Base-by-base conservation (phyloP, 1,140 invertebrate genomes). In the Eumaeus atala region DNA sequence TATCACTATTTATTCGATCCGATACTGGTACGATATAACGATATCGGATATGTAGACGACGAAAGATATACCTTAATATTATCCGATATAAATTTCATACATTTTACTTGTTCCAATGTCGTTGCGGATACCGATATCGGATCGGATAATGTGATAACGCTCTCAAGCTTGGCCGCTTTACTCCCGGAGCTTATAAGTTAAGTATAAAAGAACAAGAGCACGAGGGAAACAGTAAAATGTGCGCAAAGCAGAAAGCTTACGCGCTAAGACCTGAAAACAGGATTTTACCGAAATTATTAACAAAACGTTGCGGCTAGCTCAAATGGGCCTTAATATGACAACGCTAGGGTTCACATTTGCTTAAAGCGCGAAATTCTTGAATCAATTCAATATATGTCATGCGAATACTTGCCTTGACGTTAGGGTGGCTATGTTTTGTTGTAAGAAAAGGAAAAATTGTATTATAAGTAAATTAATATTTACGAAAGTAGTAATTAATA, bases 331-430 rank as follows among this genome's bases (percentile, higher is more conserved):
- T 44, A 14, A 16, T 16, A 10, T 1, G 2, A 44, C 7, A 9
- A 7, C 1, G 8, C 6, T 44, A 44, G 16, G 40, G 40, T 9
- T 17, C 5, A 44, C 7, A 9, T 44, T 16, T 9, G 40, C n/a
- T 44, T 17, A 3, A 7, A 5, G n/a, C 14, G 40, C 40, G 17
- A 16, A 16, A 44, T 16, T 44, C 40, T 44, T 16, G 8, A 44
- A 44, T 44, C 40, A 44, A 44, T 44, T 44, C 40, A 14, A 44
- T 16, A 14, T 44, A 44, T 44, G 40, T 44, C 40, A 44, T 44
- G 40, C 40, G 40, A 44, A 44, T 44, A 16, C 40, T 44, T 16
- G 40, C 12, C 40, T 44, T 44, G 21, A 28, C 6, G 40, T 17
- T 44, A 9, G 16, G 40, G 38, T 44, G 40, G 9, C 12, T 14